Conservation (phyloP, 2,888 invertebrate genomes). For the Hirudinaria manillensis region DNA sequence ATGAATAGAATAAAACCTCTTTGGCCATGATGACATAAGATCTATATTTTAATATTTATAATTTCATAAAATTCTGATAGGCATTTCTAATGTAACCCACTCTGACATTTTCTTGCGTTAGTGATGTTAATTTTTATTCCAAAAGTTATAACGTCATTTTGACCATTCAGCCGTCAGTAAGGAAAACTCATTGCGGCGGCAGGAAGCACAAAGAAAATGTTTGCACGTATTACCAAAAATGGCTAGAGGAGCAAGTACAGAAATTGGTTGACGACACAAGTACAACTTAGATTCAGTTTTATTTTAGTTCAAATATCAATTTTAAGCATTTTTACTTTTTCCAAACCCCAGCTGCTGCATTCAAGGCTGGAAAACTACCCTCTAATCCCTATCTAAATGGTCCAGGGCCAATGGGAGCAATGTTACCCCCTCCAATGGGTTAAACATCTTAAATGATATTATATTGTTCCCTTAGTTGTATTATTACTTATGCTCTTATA, state of each 20-base stretch:
- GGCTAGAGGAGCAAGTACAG: slow-evolving; percentile 99
- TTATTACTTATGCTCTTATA: neutral
- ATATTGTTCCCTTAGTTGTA: neutral
- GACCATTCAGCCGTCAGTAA: slow-evolving; percentile 71
- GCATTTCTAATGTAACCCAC: no score
- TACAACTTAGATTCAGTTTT: slow-evolving; percentile 35
- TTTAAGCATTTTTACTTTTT: neutral
- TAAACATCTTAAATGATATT: slow-evolving; percentile 6
- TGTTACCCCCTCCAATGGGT: slow-evolving; percentile 48
- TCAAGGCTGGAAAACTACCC: slow-evolving; percentile 90
- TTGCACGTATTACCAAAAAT: slow-evolving; percentile 97
- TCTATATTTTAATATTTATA: no score
- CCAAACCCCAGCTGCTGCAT: slow-evolving; percentile 69
- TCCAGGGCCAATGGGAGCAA: slow-evolving; percentile 39
- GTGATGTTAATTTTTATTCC: no score
- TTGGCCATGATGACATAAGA: no score
- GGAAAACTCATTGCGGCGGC: slow-evolving; percentile 98
- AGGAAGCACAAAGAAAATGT: slow-evolving; percentile 99
- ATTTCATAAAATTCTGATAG: no score
- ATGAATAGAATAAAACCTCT: no score
- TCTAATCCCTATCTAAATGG: slow-evolving; percentile 70
- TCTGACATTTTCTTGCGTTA: no score
- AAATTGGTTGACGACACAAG: slow-evolving; percentile 77
- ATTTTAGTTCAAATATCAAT: neutral
- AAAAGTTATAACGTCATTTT: no score